These are phyloP conservation scores for Sesamia nonagrioides DNA, from an alignment of 1,140 invertebrate genomes.

Conservation along the genomic window DNA sequence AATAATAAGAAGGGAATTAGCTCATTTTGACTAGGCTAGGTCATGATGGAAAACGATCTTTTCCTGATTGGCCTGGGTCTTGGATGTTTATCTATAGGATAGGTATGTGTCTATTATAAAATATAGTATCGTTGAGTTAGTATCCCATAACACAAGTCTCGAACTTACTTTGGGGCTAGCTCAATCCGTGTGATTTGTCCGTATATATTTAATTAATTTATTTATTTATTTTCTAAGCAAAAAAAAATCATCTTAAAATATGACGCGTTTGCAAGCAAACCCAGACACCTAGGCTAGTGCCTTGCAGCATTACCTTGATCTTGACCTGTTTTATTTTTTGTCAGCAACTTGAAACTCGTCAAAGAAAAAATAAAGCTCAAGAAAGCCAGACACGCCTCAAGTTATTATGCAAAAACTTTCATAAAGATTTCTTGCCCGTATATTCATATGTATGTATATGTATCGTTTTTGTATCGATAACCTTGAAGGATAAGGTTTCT, in stretches of 20 bases:
- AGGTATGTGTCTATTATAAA: too few relatives aligned
- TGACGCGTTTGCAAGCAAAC: not conserved
- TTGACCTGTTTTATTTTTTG: constrained; percentile 49
- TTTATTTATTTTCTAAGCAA: not conserved
- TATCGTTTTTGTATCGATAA: constrained; percentile 3
- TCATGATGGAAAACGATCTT: too few relatives aligned
- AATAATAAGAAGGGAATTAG: too few relatives aligned
- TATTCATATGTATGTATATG: not conserved
- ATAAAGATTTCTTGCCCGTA: constrained; percentile 4
- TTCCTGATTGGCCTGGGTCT: too few relatives aligned
- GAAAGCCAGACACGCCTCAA: constrained; percentile 9
- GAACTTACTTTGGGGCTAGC: too few relatives aligned
- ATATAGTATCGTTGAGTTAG: too few relatives aligned
- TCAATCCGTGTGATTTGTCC: too few relatives aligned
- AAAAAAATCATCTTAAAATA: not conserved
- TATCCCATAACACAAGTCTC: too few relatives aligned
- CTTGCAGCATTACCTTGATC: constrained; percentile 37
- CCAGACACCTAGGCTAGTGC: not conserved
- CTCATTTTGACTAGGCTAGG: too few relatives aligned
- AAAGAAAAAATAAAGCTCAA: constrained; percentile 10
- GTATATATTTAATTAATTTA: too few relatives aligned
- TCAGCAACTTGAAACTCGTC: constrained; percentile 17
- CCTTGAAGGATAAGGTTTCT: constrained; percentile 23
- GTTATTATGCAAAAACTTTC: constrained; percentile 35
- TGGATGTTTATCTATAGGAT: too few relatives aligned